These are phyloP conservation scores for Tolypeutes matacus DNA, from an alignment of 2,797 vertebrate species.

Conservation along the genomic window DNA sequence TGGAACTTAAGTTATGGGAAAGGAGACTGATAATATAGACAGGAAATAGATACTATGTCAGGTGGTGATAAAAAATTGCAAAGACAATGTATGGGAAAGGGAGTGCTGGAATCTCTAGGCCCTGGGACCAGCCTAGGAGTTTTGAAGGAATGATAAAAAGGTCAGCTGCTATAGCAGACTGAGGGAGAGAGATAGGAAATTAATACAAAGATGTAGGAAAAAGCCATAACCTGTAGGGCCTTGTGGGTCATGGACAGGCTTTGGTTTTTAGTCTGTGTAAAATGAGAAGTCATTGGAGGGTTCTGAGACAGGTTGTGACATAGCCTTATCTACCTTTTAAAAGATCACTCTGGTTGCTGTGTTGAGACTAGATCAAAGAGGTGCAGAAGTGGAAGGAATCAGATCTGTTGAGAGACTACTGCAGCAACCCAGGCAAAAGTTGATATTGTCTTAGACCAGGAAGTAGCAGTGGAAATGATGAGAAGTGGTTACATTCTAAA, in stretches of 20 bases:
- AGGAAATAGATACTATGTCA: neutral
- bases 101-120: neutral
- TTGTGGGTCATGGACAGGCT: neutral
- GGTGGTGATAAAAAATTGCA: neutral
- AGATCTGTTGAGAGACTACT: neutral
- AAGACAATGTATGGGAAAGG: neutral
- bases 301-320: neutral
- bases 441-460: neutral
- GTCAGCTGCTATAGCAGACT: neutral
- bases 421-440: neutral
- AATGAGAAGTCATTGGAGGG: neutral
- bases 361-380: neutral
- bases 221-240: no score
- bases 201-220: neutral
- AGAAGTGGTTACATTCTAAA: constrained; percentile 1
- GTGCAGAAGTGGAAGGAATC: neutral
- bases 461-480: neutral
- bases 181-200: neutral
- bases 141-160: neutral
- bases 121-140: neutral
- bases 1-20: neutral
- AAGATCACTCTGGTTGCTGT: neutral
- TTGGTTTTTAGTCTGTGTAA: neutral
- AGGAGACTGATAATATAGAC: neutral
- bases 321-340: neutral